Evolutionary conservation across 1,140 invertebrate genomes (phyloP).

Genomic region (Acromyrmex heyeri): DNA sequence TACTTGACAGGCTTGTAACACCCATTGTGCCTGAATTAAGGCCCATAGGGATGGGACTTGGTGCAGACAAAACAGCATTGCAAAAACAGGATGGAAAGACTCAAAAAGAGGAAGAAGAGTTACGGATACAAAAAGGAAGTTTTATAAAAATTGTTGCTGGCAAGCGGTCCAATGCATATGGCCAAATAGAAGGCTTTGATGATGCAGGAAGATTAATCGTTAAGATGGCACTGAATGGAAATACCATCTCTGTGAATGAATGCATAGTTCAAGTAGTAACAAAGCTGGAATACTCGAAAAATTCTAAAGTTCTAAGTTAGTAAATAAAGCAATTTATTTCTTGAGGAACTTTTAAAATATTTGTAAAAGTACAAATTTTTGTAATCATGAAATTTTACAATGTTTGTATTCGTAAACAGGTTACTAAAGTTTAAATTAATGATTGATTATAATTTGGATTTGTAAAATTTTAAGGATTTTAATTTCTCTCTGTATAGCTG

Average conservation of each 20-base stretch:
- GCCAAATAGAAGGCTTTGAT: conserved; percentile 94
- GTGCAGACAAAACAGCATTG: conserved; percentile 91
- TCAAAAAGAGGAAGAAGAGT: conserved; percentile 88
- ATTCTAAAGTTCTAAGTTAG: conserved; percentile 93
- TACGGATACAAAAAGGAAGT: conserved; percentile 90
- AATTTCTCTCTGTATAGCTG: background rate
- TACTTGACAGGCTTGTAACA: conserved; percentile 84
- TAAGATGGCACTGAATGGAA: conserved; percentile 91
- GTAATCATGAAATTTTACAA: background rate
- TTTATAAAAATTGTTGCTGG: conserved; percentile 91
- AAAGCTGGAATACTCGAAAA: conserved; percentile 92
- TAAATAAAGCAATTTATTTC: conserved; percentile 74
- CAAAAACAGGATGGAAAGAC: conserved; percentile 85
- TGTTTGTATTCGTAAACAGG: background rate
- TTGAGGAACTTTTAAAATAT: conserved; percentile 77
- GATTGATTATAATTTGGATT: background rate
- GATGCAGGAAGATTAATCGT: conserved; percentile 93
- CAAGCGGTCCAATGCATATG: conserved; percentile 92
- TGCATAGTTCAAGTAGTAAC: conserved; percentile 92
- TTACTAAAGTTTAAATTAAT: background rate
- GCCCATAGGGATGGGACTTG: conserved; percentile 96
- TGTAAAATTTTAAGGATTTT: background rate
- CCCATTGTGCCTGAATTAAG: conserved; percentile 89
- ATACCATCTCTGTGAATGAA: conserved; percentile 92
- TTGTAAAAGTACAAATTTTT: conserved; percentile 14